Conservation (phyloP, 2,797 vertebrate genomes). For the Tarsius wallacei region DNA sequence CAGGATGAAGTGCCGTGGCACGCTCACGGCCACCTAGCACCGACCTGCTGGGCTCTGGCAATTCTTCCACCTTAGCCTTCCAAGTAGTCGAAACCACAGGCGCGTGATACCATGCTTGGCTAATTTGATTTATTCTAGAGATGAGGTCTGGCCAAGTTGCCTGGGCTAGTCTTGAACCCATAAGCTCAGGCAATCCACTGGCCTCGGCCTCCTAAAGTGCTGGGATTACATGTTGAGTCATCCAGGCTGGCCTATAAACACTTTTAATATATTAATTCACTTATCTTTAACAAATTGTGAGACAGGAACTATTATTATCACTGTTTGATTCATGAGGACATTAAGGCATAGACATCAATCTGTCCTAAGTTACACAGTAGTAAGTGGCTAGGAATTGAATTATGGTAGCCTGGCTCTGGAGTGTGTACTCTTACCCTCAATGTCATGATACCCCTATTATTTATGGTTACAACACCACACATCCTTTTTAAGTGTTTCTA, state of each 20-base stretch:
- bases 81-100: too few relatives aligned
- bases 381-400: not conserved
- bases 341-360: not conserved
- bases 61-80: too few relatives aligned
- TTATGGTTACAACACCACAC: not conserved
- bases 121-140: too few relatives aligned
- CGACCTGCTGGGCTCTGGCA: too few relatives aligned
- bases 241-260: not conserved
- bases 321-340: not conserved
- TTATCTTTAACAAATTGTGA: not conserved
- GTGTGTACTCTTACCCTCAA: not conserved
- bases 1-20: too few relatives aligned
- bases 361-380: not conserved
- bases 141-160: too few relatives aligned
- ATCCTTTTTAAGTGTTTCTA: not conserved
- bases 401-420: not conserved
- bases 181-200: too few relatives aligned
- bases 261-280: not conserved
- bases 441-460: not conserved
- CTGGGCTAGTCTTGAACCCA: too few relatives aligned
- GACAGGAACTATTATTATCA: not conserved
- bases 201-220: too few relatives aligned
- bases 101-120: too few relatives aligned
- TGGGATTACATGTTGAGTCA: too few relatives aligned
- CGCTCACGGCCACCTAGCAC: too few relatives aligned